Evolutionary conservation across 2,797 vertebrate species (phyloP), one percentile per base, ranked within the genome.

Genomic region (Parauchenoglanis punctatus): DNA sequence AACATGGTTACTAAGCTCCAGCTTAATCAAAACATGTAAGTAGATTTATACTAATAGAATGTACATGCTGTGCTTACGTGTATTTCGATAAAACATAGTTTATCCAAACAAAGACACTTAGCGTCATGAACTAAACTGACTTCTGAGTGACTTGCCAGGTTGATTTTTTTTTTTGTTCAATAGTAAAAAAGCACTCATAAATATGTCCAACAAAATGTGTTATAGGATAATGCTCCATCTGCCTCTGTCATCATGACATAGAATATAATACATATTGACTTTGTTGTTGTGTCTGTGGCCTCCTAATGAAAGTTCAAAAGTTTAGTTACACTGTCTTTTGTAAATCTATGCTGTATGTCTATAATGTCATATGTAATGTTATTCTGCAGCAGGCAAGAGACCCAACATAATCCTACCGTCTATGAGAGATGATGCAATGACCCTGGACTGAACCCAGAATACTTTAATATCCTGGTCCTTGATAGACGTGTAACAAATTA

Each of bases 401-500:
- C 3, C 17, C n/a, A 31, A 10, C 18, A 12, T 67, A 52, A 83
- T 67, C 20, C n/a, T 35, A 52, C n/a, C 6, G 13, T 35, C 5
- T 20, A 20, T 63, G 5, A 49, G 61, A 28, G 63, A 49, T 46
- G 0, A 81, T 83, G 25, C 4, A 4, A 67, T 52, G 44, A 67
- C 44, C 44, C 4, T 12, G 25, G 11, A 82, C 87, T 83, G 88
- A 70, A 52, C 70, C 23, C 54, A 63, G 23, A 58, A 80, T 28
- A 75, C 18, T 68, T 18, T 61, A 58, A 75, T 67, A 81, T 63
- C 49, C 58, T 40, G 58, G 44, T 67, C 46, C 15, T 49, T 76
- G 67, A 65, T 65, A 49, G 73, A 87, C 46, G 31, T 87, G 52
- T 54, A 23, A 68, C 25, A 78, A 76, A 68, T 84, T 84, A 84